These are phyloP conservation scores for Calameuta pallipes DNA, from an alignment of 2,888 invertebrate genomes.

Conservation along the genomic window DNA sequence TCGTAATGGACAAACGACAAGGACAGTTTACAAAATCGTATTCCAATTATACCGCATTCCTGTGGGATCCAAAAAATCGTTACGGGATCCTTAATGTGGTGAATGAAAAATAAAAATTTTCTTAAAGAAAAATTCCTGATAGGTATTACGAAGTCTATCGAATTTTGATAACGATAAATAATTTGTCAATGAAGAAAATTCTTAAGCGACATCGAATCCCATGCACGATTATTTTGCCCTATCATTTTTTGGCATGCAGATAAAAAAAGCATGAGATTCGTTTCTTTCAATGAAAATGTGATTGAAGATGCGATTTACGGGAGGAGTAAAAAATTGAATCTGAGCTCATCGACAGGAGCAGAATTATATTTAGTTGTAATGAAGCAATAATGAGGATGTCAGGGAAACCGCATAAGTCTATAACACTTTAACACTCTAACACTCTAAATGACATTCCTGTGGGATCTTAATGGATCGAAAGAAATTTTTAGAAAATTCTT, in stretches of 20 bases:
- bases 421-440: too few species aligned
- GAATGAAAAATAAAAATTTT: background rate
- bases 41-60: background rate
- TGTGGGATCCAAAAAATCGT: background rate
- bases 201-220: too few species aligned
- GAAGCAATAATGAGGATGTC: background rate
- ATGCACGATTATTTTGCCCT: too few species aligned
- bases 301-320: background rate
- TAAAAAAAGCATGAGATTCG: background rate
- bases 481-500: background rate
- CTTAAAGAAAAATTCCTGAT: background rate
- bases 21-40: background rate
- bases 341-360: background rate
- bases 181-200: too few species aligned
- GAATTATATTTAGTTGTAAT: background rate
- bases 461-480: background rate
- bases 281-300: too few species aligned
- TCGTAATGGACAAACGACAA: background rate
- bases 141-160: background rate
- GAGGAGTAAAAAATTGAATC: background rate
- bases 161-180: too few species aligned
- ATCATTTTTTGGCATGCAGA: too few species aligned
- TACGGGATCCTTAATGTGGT: background rate
- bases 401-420: too few species aligned
- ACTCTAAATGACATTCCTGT: background rate